These are phyloP conservation scores for Microtus richardsoni DNA, from an alignment of 2,113 vertebrate genomes.

Conservation along the genomic window DNA sequence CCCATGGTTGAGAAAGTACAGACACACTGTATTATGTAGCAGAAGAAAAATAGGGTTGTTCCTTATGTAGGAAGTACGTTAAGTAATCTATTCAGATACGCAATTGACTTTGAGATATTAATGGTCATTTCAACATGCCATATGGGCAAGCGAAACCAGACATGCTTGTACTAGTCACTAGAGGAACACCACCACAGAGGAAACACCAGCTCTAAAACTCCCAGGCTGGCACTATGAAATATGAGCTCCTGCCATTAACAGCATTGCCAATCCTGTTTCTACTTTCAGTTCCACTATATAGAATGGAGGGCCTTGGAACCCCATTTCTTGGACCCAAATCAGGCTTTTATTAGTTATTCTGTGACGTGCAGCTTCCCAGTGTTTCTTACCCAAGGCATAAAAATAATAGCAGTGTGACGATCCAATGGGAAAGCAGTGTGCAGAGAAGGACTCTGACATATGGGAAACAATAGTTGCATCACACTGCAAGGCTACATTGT, in stretches of 20 bases:
- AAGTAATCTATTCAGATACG: not conserved
- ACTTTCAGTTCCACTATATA: not conserved
- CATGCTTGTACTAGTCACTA: not conserved
- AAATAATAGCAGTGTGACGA: not conserved
- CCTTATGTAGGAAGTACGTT: not conserved
- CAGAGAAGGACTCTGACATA: not conserved
- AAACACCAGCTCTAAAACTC: not conserved
- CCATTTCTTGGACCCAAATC: not conserved
- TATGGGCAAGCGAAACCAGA: not conserved
- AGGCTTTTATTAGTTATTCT: slow-evolving; percentile 8
- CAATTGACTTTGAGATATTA: not conserved
- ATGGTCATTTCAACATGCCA: not conserved
- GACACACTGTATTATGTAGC: not conserved
- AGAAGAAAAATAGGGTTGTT: not conserved
- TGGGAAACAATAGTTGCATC: not conserved
- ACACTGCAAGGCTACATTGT: not conserved
- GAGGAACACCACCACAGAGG: not conserved
- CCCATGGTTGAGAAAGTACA: not conserved
- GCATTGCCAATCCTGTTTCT: not conserved
- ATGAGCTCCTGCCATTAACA: not conserved
- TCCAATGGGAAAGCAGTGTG: not conserved
- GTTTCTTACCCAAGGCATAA: not conserved
- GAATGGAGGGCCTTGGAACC: not conserved
- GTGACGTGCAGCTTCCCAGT: not conserved
- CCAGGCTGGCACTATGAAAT: not conserved